These are phyloP conservation scores for Cairina moschata DNA, from an alignment of 2,113 vertebrate species.

Conservation along the genomic window DNA sequence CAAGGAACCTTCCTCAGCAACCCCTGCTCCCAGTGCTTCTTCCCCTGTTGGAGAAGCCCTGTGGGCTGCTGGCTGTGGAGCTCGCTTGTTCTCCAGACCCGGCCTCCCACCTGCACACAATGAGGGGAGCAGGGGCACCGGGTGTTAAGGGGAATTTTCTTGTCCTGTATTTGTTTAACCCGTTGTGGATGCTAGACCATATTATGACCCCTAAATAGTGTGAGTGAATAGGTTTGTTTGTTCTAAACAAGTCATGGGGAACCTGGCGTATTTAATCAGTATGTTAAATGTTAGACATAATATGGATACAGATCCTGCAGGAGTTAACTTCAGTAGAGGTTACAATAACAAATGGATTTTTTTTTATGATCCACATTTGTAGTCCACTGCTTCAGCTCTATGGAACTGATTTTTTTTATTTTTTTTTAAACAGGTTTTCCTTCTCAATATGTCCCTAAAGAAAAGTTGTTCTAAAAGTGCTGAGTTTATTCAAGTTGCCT, in stretches of 20 bases:
- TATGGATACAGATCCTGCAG: background rate
- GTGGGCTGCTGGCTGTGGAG: rapidly evolving
- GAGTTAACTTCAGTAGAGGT: background rate
- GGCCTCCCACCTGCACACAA: background rate
- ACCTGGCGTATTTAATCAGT: background rate
- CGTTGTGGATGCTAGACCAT: rapidly evolving
- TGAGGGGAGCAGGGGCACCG: rapidly evolving
- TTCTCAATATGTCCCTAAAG: slow-evolving; percentile 39
- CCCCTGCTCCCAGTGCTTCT: background rate
- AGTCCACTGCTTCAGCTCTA: background rate
- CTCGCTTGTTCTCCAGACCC: background rate
- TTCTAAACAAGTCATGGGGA: background rate
- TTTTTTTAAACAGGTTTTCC: background rate
- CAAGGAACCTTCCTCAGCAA: background rate
- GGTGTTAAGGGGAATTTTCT: background rate
- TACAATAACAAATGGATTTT: slow-evolving; percentile 8
- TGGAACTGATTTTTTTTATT: background rate
- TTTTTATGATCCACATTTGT: slow-evolving; percentile 19
- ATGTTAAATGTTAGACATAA: background rate
- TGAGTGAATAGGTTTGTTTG: background rate
- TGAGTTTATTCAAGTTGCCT: slow-evolving; percentile 50
- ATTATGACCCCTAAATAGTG: background rate
- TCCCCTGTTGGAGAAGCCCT: background rate
- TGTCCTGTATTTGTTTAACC: background rate
- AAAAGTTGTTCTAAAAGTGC: slow-evolving; percentile 33